Conservation (phyloP, 1,140 invertebrate genomes). For the Oncopodura yosiiana region DNA sequence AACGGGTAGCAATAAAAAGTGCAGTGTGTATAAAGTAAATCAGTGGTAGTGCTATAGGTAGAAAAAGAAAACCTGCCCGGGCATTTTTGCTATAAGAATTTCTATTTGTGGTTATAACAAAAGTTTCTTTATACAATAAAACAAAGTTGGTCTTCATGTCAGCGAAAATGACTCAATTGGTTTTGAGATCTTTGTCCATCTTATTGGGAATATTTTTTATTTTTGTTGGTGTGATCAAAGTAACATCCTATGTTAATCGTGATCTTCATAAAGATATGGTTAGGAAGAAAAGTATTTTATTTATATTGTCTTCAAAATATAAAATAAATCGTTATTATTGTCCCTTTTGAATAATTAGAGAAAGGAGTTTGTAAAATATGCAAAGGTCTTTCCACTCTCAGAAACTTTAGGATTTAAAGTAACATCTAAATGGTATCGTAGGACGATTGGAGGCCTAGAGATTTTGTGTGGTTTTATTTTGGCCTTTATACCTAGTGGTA, state of each 20-base stretch:
- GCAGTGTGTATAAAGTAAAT: too few species aligned
- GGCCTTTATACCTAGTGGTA: conserved; percentile 77
- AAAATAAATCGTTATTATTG: background rate
- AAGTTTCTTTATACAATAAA: background rate
- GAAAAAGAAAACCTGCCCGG: too few species aligned
- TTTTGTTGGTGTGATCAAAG: conserved; percentile 30
- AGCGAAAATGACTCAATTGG: conserved; percentile 45
- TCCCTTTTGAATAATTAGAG: conserved; percentile 56
- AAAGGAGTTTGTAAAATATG: conserved; percentile 92
- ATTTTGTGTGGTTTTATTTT: conserved; percentile 80
- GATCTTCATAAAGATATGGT: conserved; percentile 96
- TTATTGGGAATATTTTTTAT: conserved; percentile 77
- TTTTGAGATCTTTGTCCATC: conserved; percentile 78
- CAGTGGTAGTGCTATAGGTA: too few species aligned
- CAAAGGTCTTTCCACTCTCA: conserved; percentile 90
- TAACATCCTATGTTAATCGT: conserved; percentile 72
- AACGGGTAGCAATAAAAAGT: too few species aligned
- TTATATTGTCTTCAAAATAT: background rate
- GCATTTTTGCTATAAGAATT: too few species aligned
- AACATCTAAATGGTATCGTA: conserved; percentile 84
- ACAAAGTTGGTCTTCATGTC: background rate
- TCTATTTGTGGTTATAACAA: too few species aligned
- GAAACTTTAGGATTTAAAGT: conserved; percentile 58
- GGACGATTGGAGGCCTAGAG: conserved; percentile 75
- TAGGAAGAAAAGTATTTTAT: conserved; percentile 46